Base-by-base conservation (phyloP, 92 coral and sea anemone genomes). In the Parazoanthus atlanticus region DNA sequence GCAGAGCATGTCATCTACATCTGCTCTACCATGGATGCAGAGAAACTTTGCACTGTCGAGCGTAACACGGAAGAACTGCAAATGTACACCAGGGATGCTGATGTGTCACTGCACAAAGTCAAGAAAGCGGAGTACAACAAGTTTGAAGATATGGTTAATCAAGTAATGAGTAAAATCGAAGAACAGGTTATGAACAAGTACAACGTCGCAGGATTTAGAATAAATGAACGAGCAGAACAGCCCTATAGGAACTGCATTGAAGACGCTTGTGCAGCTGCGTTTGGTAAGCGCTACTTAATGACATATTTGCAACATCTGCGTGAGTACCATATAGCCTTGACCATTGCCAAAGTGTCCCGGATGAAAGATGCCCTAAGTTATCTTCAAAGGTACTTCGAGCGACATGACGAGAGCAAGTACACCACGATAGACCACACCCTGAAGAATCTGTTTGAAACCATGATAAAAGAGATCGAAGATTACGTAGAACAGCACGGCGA, bases 221-320 rank as follows among this genome's bases (percentile, higher is more conserved):
- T 77, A 61, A 21, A 25, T 33, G 84, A 71, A 25, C 90, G 94
- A 49, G 86, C 80, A 41, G 85, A 95, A 80, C 98, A 95, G 85
- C 91, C 89, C 40, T 95, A 95, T 80, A 94, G 98, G 33, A 95
- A 95, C 86, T 95, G 98, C 96, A 86, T 94, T 26, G 98, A 93
- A 75, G 58, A 76, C 9, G 79, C 91, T 13, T 91, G 88, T 90
- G 80, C 92, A 2, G 81, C 76, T 3, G 86, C 89, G 17, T 79
- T 52, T 1, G 92, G 85, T 16, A 94, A 91, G 46, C 93, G 99
- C 47, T 92, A 86, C 85, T 76, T 90, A 3, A 90, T 97, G 82
- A 95, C 99, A 17, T 95, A 90, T 74, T 88, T 96, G 1, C 96
- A 92, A 72, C 98, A 95, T 26, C 88, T 97, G 31, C 91, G 93